Evolutionary conservation across 2,797 vertebrate genomes (phyloP), one percentile per base, ranked within the genome.

Genomic region (Ispidina lecontei): DNA sequence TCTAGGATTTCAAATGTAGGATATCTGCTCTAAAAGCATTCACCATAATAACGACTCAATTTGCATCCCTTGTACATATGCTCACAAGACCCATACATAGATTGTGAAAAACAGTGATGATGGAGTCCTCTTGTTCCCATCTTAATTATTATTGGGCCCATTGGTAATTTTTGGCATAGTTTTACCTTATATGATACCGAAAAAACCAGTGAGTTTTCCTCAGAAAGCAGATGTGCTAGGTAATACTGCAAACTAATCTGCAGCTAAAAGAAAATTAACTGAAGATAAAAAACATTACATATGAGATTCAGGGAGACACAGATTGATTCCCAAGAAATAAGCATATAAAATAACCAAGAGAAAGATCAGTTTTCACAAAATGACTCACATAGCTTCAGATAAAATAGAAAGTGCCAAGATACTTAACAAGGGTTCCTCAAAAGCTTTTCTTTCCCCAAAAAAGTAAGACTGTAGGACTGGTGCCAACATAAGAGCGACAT

Each of bases 261-360:
- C 43, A 84, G 51, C 47, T 73, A 78, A 74, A 93, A 29, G 44
- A 15, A 90, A 94, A 92, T 83, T 73, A 62, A 54, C 29, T 59
- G 59, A 82, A 83, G 68, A 75, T 71, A 13, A 62, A 78, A 90
- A 84, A 3, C 14, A 14, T 52, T 25, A 35, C 44, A 80, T 65
- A 46, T 28, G 3, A 21, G n/a, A 39, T 31, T 51, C 37, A 39
- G 60, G 79, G 91, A 81, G 65, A 89, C 12, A 35, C 12, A 72
- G 35, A 64, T 63, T 63, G 33, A 85, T 46, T 77, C 35, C 51
- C 35, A 74, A 64, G 49, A 69, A 67, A 31, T 51, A 69, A 90
- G 20, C 25, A 44, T 4, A 25, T 9, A 41, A 56, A 18, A 6
- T 10, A 52, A 9, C 26, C 39, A n/a, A 80, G 20, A 46, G 49